These are phyloP conservation scores for Coptotermes formosanus DNA, from an alignment of 1,140 invertebrate genomes.

Conservation along the genomic window DNA sequence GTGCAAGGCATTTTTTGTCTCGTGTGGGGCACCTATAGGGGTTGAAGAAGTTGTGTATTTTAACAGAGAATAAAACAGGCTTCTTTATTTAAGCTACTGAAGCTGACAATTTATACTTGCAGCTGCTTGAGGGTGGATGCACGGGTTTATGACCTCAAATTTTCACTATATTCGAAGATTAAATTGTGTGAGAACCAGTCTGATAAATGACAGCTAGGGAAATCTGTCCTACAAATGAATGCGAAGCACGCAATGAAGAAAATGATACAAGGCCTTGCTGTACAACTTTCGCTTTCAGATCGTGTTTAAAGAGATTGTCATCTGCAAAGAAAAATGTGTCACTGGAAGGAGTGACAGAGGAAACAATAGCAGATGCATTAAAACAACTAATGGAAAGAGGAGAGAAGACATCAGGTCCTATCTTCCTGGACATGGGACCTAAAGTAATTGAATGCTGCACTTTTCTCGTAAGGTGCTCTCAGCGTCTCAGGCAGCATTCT, in stretches of 20 bases:
- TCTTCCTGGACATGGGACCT: constrained; percentile 66
- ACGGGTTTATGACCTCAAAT: too few relatives aligned
- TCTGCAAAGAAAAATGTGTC: constrained; percentile 60
- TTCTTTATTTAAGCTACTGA: too few relatives aligned
- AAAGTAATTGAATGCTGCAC: constrained; percentile 63
- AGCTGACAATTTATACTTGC: too few relatives aligned
- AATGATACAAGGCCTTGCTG: background rate
- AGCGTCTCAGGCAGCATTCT: constrained; percentile 41
- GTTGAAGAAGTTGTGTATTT: too few relatives aligned
- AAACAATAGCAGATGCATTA: constrained; percentile 57
- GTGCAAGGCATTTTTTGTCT: too few relatives aligned
- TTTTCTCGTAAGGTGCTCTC: constrained; percentile 62
- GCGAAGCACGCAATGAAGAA: background rate
- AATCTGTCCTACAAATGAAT: background rate
- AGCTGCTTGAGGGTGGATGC: too few relatives aligned
- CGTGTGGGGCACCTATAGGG: too few relatives aligned
- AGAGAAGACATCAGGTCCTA: constrained; percentile 54
- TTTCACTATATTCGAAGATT: too few relatives aligned
- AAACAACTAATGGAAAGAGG: constrained; percentile 63
- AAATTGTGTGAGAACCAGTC: too few relatives aligned
- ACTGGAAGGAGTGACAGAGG: constrained; percentile 55
- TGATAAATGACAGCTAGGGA: too few relatives aligned
- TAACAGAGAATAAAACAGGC: too few relatives aligned
- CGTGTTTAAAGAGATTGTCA: constrained; percentile 61
- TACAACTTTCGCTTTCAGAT: constrained; percentile 31